Evolutionary conservation across 1,140 invertebrate genomes (phyloP), one percentile per base, ranked within the genome.

Genomic region (Cylas formicarius): DNA sequence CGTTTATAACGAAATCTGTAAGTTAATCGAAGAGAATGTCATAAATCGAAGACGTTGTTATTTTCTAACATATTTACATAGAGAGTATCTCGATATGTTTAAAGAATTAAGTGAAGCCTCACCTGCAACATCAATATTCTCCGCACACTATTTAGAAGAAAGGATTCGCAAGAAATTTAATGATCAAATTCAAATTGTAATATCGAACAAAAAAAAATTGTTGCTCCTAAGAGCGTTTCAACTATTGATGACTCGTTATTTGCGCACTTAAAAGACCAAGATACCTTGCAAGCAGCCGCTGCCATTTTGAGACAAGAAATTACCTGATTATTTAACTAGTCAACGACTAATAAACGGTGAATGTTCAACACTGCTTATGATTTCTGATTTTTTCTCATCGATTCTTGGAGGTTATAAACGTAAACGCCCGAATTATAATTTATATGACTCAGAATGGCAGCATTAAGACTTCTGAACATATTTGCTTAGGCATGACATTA

Each of bases 401-500:
- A 22, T 41, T 41, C 13, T 41, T 31, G 39, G 39, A 41, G 28
- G 39, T 19, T 41, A 33, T 16, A 2, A 10, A n/a, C 39, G 39
- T 29, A 29, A 44, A 44, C 31, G 20, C 4, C 41, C 21, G 22
- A 44, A 44, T 26, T 44, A 7, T 52, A 8, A 56, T 60, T 40
- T 58, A 51, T 43, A 38, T 19, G 20, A 44, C 52, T 7, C 27
- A 19, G 36, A 55, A 59, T 52, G 59, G 59, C 7, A 21, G 1
- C 8, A 22, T 61, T 11, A 63, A 62, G 50, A 53, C 58, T 3
- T 49, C 36, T 4, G 60, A 63, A 45, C 59, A 63, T 22, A 60
- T 61, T 8, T 53, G 27, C 9, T 40, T 47, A 32, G 34, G 37
- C 7, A 47, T 47, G 10, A 34, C 37, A 4, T 18, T 62, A 11